Evolutionary conservation across 2,888 invertebrate genomes (phyloP).

Genomic region (Imbricaverruca yamaguchii): DNA sequence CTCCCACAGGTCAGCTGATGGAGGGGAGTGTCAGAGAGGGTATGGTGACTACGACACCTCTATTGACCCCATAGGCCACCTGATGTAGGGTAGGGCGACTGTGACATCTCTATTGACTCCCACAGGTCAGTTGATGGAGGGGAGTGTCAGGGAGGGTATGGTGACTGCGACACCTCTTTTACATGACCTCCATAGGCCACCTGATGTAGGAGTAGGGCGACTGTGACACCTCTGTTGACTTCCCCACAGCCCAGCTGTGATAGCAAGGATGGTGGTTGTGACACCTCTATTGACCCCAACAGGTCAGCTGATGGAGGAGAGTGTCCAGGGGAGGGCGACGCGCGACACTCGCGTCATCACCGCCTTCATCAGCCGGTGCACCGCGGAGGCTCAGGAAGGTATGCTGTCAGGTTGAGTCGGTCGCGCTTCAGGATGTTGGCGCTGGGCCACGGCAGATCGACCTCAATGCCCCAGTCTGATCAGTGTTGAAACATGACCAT

Average conservation of each 20-base stretch:
- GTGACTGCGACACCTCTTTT: constrained; percentile 48
- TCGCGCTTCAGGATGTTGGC: neutral
- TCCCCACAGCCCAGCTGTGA: no score
- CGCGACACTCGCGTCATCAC: constrained; percentile 51
- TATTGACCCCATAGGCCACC: no score
- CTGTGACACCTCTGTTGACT: no score
- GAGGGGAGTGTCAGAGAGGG: no score
- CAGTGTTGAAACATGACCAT: no score
- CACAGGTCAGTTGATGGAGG: constrained; percentile 40
- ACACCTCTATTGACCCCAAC: constrained; percentile 23
- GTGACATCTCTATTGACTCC: constrained; percentile 42
- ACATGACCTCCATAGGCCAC: constrained; percentile 34
- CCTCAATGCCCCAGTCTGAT: no score
- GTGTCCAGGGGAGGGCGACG: constrained; percentile 49
- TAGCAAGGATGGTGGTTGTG: no score
- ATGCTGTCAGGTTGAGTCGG: constrained; percentile 1
- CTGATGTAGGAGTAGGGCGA: constrained; percentile 37
- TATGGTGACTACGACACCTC: no score
- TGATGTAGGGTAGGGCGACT: constrained; percentile 50
- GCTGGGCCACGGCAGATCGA: neutral
- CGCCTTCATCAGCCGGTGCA: constrained; percentile 54
- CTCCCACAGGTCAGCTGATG: no score
- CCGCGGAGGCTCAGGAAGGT: constrained; percentile 59
- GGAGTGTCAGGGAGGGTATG: no score
- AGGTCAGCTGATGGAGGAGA: constrained; percentile 39